These are phyloP conservation scores for Corvus hawaiiensis DNA, from an alignment of 2,113 vertebrate genomes.

Conservation along the genomic window DNA sequence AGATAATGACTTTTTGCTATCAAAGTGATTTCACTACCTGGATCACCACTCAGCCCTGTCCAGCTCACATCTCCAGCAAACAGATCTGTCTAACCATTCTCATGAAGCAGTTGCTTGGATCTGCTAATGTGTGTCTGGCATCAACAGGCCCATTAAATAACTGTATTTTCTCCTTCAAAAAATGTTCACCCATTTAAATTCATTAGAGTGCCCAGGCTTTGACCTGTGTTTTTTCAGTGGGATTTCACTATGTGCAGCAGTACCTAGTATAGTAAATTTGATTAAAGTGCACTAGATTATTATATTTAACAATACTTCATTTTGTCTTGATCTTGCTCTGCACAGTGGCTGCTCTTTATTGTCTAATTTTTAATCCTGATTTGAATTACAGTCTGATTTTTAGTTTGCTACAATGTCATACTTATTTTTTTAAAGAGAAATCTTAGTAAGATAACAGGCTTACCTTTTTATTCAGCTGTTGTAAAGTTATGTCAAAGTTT, in stretches of 20 bases:
- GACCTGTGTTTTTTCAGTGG: not conserved
- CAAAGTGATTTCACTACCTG: not conserved
- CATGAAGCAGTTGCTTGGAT: not conserved
- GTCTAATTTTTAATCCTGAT: not conserved
- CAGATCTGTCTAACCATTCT: not conserved
- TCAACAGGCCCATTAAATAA: not conserved
- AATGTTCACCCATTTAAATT: not conserved
- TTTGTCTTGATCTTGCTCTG: not conserved
- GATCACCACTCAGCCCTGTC: not conserved
- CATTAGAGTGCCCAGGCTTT: not conserved
- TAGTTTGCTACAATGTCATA: not conserved
- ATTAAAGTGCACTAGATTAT: not conserved
- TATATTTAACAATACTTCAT: not conserved
- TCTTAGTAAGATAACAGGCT: not conserved
- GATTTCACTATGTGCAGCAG: not conserved
- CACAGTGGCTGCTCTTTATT: not conserved
- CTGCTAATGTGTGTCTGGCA: not conserved
- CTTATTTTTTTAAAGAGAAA: not conserved
- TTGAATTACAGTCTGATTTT: not conserved
- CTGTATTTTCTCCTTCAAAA: not conserved
- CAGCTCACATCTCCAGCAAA: not conserved
- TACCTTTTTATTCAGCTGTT: not conserved
- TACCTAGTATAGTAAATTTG: not conserved
- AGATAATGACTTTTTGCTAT: not conserved
- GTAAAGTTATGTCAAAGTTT: not conserved